phyloP scores from a whole-genome alignment of 2,888 invertebrate species.

The Thalpophila matura region DNA sequence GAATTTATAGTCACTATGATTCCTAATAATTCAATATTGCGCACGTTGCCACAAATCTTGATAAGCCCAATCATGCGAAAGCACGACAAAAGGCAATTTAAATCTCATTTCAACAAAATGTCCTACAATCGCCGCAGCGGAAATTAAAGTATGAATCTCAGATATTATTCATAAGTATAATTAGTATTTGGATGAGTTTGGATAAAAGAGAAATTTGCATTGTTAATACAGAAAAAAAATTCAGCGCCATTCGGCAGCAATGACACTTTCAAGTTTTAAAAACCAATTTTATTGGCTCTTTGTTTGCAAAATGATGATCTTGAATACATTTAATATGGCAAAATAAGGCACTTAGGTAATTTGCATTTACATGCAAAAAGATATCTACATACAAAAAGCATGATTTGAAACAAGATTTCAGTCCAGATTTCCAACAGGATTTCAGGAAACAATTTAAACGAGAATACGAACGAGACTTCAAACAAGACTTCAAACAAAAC shows the following conservation, averaged over 20 bases:
- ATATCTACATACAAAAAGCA: too few species aligned
- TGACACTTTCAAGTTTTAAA: conserved; percentile 72
- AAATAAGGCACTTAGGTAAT: conserved; percentile 60
- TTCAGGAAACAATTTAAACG: conserved; percentile 17
- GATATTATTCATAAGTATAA: conserved; percentile 80
- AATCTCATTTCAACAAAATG: conserved; percentile 75
- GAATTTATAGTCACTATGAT: conserved; percentile 38
- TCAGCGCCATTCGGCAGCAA: conserved; percentile 37
- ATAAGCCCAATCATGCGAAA: conserved; percentile 74
- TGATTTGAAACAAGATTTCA: conserved; percentile 14
- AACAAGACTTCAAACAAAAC: conserved; percentile 30
- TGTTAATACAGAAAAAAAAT: conserved; percentile 67
- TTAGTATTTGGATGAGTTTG: conserved; percentile 76
- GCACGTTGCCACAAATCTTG: conserved; percentile 64
- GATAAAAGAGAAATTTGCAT: conserved; percentile 76
- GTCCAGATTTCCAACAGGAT: not conserved
- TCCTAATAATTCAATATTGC: conserved; percentile 55
- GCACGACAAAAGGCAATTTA: conserved; percentile 81
- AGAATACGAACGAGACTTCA: conserved; percentile 10
- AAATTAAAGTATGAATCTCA: conserved; percentile 79
- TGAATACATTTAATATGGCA: conserved; percentile 65
- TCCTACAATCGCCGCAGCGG: conserved; percentile 72
- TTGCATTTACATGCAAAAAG: conserved; percentile 68
- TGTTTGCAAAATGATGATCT: conserved; percentile 68
- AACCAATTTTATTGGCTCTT: conserved; percentile 69